phyloP scores from a whole-genome alignment of 2,113 vertebrate genomes.

The Pipra filicauda region DNA sequence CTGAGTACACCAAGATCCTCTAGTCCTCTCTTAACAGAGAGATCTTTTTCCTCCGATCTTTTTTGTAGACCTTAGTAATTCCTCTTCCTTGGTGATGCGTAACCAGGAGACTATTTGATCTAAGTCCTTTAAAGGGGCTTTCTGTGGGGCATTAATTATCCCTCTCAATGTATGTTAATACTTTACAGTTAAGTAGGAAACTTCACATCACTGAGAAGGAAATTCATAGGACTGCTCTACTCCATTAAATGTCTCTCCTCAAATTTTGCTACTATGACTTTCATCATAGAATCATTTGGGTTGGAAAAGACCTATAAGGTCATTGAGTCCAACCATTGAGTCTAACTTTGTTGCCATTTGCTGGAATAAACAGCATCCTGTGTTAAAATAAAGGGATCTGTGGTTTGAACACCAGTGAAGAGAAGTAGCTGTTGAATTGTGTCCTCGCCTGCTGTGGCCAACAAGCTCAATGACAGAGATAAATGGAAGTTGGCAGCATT shows the following conservation, averaged over 20 bases:
- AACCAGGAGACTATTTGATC: neutral
- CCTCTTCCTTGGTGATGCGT: neutral
- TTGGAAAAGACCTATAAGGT: neutral
- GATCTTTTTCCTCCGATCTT: neutral
- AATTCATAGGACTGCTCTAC: neutral
- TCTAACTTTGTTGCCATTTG: neutral
- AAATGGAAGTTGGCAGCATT: constrained; percentile 37
- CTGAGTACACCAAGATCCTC: neutral
- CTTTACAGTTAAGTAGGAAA: neutral
- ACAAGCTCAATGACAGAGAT: constrained; percentile 41
- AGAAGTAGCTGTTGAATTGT: neutral
- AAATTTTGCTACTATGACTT: neutral
- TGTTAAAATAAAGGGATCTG: neutral
- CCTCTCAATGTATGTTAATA: neutral
- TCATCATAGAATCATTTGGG: neutral
- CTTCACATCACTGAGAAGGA: neutral
- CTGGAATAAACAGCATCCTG: neutral
- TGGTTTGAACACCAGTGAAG: neutral
- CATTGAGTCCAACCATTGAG: neutral
- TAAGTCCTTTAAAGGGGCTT: neutral
- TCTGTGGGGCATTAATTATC: neutral
- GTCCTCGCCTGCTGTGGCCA: neutral
- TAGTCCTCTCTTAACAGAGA: neutral
- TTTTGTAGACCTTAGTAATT: neutral
- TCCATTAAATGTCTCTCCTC: neutral